These are phyloP conservation scores for Nomia melanderi DNA, from an alignment of 1,140 invertebrate genomes.

Conservation along the genomic window DNA sequence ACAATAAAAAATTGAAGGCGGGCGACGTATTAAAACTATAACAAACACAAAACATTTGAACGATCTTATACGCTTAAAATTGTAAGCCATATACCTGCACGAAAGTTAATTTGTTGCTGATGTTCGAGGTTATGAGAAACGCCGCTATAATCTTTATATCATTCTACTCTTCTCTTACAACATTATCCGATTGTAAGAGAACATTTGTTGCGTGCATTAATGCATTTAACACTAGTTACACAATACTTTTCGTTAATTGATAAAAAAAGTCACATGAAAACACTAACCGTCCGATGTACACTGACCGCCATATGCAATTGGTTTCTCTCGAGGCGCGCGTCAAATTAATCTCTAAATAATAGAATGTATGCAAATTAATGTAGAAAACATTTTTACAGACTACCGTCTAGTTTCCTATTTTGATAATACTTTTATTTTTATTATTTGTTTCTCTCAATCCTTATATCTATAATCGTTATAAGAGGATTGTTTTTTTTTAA, in stretches of 20 bases:
- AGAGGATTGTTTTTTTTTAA: background rate
- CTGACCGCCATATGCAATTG: constrained; percentile 55
- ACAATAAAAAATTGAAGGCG: background rate
- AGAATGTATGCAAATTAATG: background rate
- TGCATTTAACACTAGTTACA: background rate
- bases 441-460: background rate
- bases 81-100: constrained; percentile 25
- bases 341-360: constrained; percentile 46
- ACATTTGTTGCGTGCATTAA: background rate
- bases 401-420: background rate
- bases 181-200: constrained; percentile 5
- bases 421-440: background rate
- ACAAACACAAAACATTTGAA: background rate
- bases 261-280: constrained; percentile 42
- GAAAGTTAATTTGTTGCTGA: constrained; percentile 2
- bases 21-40: background rate
- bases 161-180: constrained; percentile 6
- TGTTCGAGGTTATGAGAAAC: constrained; percentile 56
- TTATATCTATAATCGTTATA: background rate
- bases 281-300: constrained; percentile 27
- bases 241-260: background rate
- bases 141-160: constrained; percentile 45
- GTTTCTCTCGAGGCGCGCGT: constrained; percentile 37
- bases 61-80: background rate
- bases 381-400: background rate